Evolutionary conservation across 2,888 invertebrate genomes (phyloP).

Genomic region (Ophion costatus): DNA sequence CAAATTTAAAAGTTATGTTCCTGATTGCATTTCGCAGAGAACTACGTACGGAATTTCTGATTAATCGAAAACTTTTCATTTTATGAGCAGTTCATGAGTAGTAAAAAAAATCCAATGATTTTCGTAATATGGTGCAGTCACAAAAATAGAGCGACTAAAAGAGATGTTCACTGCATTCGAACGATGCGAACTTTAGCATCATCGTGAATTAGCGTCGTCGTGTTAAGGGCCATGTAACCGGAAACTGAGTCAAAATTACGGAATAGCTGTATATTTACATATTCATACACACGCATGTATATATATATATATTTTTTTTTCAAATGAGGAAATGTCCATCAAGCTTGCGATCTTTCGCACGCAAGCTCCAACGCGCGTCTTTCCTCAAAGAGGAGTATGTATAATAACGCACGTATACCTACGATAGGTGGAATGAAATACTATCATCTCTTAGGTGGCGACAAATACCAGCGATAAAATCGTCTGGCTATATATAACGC

Average conservation of each 20-base stretch:
- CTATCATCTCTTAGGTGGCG: conserved; percentile 25
- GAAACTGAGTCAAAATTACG: neutral
- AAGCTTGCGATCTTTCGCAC: conserved; percentile 3
- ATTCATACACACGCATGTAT: neutral
- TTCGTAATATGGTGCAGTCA: no score
- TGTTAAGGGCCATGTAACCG: neutral
- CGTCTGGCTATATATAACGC: conserved; percentile 17
- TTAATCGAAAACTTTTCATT: no score
- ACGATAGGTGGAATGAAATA: conserved; percentile 18
- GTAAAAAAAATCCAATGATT: no score
- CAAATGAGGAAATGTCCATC: neutral
- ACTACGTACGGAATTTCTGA: no score
- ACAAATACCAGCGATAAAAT: conserved; percentile 61
- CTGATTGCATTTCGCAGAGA: no score
- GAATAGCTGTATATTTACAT: neutral
- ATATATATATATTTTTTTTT: neutral
- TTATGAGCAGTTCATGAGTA: no score
- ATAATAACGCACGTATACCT: neutral
- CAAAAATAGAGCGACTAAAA: no score
- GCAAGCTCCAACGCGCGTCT: neutral
- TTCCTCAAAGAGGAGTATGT: neutral
- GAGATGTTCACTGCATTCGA: no score
- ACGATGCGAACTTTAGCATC: no score
- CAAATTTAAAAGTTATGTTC: no score
- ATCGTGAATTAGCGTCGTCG: no score